Percentiles rank a stretch among this genome's conserved stretches.
Conservation (phyloP, 1,140 invertebrate species). For the Theocolax elegans region DNA sequence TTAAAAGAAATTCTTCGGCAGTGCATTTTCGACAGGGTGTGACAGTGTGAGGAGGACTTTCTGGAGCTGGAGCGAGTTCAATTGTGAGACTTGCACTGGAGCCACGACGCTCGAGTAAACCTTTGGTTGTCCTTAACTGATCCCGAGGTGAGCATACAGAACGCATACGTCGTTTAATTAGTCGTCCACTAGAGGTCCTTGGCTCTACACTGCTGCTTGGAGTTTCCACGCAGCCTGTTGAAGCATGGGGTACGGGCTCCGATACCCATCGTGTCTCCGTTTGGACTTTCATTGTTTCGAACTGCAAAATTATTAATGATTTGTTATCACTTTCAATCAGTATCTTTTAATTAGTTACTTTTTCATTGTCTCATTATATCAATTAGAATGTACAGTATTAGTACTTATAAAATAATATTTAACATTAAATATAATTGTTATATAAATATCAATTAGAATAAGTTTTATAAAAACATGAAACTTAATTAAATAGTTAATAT, state of each 20-base stretch:
- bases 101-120: slow-evolving; percentile 80
- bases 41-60: slow-evolving; percentile 66
- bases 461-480: too few species aligned
- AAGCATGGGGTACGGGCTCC: slow-evolving; percentile 7
- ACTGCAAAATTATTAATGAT: slow-evolving; percentile 2
- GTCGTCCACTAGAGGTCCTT: slow-evolving; percentile 15
- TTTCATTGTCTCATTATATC: too few species aligned
- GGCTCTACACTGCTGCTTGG: background rate
- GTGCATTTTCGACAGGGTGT: slow-evolving; percentile 68
- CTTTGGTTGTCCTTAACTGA: slow-evolving; percentile 71
- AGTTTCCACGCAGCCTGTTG: slow-evolving; percentile 26
- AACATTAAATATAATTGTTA: too few species aligned
- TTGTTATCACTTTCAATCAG: background rate
- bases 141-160: slow-evolving; percentile 45
- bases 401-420: background rate
- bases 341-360: too few species aligned
- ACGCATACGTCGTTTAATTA: slow-evolving; percentile 13
- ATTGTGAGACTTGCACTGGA: slow-evolving; percentile 89
- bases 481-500: too few species aligned
- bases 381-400: background rate
- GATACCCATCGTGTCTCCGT: slow-evolving; percentile 32
- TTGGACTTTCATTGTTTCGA: slow-evolving; percentile 26
- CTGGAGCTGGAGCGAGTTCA: slow-evolving; percentile 65
- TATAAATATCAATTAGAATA: too few species aligned
- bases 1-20: slow-evolving; percentile 74